Evolutionary conservation across 2,113 vertebrate genomes (phyloP).

Genomic region (Athene cunicularia): DNA sequence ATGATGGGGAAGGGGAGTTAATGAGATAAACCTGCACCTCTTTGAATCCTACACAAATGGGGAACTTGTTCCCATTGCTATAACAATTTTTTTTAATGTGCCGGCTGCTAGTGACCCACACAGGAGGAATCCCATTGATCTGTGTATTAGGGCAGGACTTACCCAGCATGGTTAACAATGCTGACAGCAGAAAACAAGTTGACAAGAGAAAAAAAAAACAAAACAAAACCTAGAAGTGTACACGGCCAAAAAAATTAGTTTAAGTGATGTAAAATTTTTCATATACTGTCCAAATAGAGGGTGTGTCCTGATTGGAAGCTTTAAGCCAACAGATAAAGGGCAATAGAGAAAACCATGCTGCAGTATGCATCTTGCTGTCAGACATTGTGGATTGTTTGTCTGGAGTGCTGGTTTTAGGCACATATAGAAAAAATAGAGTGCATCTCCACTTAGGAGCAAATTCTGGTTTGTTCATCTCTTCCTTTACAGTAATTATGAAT

Average conservation of each 20-base stretch:
- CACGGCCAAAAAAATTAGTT: not conserved
- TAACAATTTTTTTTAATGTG: not conserved
- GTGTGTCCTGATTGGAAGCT: not conserved
- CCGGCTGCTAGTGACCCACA: not conserved
- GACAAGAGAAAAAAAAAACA: not conserved
- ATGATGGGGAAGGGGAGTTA: not conserved
- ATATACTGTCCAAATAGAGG: too few species aligned
- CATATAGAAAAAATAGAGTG: not conserved
- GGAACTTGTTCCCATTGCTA: not conserved
- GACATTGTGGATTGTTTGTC: not conserved
- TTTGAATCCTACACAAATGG: not conserved
- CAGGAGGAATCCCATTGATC: not conserved
- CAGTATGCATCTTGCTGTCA: not conserved
- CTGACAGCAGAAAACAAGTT: not conserved
- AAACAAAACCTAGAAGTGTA: not conserved
- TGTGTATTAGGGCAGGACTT: not conserved
- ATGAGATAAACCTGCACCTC: not conserved
- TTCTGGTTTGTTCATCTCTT: not conserved
- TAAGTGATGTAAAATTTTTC: not conserved
- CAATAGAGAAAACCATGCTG: not conserved
- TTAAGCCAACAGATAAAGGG: not conserved
- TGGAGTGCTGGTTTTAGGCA: not conserved
- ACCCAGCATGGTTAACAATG: accelerated
- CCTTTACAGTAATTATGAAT: not conserved
- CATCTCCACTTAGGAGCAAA: not conserved